phyloP scores from a whole-genome alignment of 64 coral and sea anemone genomes.

The Montipora efflorescens region DNA sequence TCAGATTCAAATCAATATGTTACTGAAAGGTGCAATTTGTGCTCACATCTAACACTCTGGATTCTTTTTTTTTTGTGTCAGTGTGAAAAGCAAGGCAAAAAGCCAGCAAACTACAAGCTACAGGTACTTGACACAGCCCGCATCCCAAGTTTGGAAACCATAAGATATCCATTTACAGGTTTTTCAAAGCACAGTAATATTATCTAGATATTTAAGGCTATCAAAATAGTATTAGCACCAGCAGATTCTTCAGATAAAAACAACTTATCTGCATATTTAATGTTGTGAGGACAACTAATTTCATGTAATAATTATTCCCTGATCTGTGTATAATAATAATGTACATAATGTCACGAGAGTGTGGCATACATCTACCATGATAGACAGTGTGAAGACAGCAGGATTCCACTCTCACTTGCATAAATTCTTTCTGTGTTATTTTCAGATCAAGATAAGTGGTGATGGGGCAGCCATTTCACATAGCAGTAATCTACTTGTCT shows the following conservation, averaged over 20 bases:
- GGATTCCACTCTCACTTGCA: background rate
- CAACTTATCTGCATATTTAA: conserved; percentile 1
- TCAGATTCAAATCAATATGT: background rate
- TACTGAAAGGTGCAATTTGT: background rate
- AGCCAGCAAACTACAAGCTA: background rate
- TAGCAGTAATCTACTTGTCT: conserved; percentile 4
- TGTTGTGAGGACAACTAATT: background rate
- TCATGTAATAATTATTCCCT: background rate
- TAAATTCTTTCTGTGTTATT: background rate
- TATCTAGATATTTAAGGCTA: background rate
- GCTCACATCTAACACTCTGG: background rate
- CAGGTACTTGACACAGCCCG: background rate
- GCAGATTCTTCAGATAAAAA: background rate
- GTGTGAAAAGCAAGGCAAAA: background rate
- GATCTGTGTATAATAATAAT: conserved; percentile 1
- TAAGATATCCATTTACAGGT: background rate
- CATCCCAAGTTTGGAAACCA: background rate
- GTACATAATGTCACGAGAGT: background rate
- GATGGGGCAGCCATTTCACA: background rate
- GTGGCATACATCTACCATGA: background rate
- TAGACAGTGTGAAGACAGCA: background rate
- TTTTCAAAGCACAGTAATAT: background rate
- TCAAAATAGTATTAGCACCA: conserved; percentile 1
- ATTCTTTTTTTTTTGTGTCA: conserved; percentile 1
- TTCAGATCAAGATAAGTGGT: background rate